These are phyloP conservation scores for Chrysomallon squamiferum DNA, from an alignment of 1,140 invertebrate genomes.

Conservation along the genomic window DNA sequence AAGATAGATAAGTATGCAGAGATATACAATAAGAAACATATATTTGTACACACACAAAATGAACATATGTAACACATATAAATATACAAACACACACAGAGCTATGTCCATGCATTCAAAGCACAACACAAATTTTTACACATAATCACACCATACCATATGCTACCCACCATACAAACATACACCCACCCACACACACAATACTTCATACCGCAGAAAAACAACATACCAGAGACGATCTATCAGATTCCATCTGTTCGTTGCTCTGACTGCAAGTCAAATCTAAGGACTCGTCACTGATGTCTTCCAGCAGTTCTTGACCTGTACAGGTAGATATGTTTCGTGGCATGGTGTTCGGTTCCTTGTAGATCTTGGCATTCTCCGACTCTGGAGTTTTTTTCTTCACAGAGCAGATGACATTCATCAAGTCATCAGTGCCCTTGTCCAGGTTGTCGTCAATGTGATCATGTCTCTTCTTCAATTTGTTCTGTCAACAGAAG, in stretches of 20 bases:
- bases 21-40: too few species aligned
- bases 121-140: too few species aligned
- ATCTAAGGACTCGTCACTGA: not conserved
- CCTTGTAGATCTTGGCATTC: constrained; percentile 15
- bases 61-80: too few species aligned
- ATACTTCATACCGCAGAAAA: too few species aligned
- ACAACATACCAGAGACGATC: too few species aligned
- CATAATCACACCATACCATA: too few species aligned
- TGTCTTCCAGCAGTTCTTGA: not conserved
- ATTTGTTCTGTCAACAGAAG: not conserved
- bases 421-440: not conserved
- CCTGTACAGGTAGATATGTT: not conserved
- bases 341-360: constrained; percentile 8
- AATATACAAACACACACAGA: too few species aligned
- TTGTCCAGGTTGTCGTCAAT: not conserved
- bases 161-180: too few species aligned
- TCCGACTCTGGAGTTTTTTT: constrained; percentile 23
- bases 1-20: too few species aligned
- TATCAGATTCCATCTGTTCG: not conserved
- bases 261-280: not conserved
- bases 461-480: not conserved
- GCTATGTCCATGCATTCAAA: too few species aligned
- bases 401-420: constrained; percentile 20
- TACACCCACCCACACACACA: too few species aligned
- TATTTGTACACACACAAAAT: too few species aligned